These are phyloP conservation scores for Synanthedon formicaeformis DNA, from an alignment of 2,888 invertebrate species.

Conservation along the genomic window DNA sequence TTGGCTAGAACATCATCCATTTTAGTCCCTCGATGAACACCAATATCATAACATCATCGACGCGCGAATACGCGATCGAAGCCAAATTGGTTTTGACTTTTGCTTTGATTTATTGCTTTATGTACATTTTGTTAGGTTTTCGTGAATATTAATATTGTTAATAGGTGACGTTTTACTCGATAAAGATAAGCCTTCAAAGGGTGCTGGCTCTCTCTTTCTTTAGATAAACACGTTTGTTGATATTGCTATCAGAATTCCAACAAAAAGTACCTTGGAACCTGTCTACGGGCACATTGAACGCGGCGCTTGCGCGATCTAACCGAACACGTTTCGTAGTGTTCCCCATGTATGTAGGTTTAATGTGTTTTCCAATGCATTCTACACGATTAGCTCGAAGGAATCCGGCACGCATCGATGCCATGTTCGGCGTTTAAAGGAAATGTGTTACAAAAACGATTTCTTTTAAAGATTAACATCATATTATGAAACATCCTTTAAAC, in stretches of 20 bases:
- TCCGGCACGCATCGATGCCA: constrained; percentile 19
- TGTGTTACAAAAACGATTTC: not conserved
- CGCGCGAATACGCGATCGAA: not conserved
- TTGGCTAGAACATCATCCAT: not conserved
- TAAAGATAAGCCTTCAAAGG: not conserved
- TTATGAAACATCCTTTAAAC: not conserved
- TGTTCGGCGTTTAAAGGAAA: not conserved
- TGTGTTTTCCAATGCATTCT: constrained; percentile 47
- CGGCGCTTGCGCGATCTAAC: constrained; percentile 26
- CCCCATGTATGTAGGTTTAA: constrained; percentile 16
- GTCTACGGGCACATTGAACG: constrained; percentile 38
- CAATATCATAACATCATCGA: not conserved
- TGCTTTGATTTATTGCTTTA: too few species aligned
- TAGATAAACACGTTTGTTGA: constrained; percentile 45
- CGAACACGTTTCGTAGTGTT: constrained; percentile 40
- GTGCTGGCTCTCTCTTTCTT: not conserved
- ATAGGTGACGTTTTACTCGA: not conserved
- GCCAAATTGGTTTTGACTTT: too few species aligned
- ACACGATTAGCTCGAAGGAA: constrained; percentile 32
- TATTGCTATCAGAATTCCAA: constrained; percentile 33
- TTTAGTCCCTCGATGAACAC: not conserved
- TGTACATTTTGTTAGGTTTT: too few species aligned
- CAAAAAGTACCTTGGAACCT: constrained; percentile 38
- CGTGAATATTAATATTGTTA: too few species aligned
- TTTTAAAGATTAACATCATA: not conserved